Conservation (phyloP, 2,888 invertebrate species). For the Ichneumoninae sp. region DNA sequence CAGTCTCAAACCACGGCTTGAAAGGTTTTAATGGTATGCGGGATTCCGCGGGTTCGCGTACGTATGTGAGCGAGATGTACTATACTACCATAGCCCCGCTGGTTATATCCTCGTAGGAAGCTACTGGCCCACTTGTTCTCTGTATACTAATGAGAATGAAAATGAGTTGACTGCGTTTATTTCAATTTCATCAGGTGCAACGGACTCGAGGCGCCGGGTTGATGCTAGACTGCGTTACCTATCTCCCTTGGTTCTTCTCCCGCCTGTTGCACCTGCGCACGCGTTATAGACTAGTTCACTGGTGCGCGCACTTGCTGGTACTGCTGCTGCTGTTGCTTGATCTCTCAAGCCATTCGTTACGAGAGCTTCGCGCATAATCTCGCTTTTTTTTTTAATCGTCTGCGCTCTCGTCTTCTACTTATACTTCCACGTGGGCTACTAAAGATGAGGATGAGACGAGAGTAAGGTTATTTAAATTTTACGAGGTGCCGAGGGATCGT, state of each 20-base stretch:
- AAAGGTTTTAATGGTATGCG: constrained; percentile 81
- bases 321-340: constrained; percentile 13
- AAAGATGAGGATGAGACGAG: constrained; percentile 66
- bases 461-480: constrained; percentile 72
- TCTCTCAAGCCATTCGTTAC: constrained; percentile 58
- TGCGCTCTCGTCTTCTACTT: constrained; percentile 28
- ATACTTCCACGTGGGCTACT: constrained; percentile 62
- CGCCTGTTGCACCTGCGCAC: constrained; percentile 55
- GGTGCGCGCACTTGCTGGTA: constrained; percentile 45
- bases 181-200: constrained; percentile 82
- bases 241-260: constrained; percentile 38
- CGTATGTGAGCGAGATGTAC: constrained; percentile 65
- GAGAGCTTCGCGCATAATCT: constrained; percentile 49
- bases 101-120: constrained; percentile 75
- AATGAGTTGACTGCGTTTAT: constrained; percentile 83
- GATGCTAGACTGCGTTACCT: constrained; percentile 55
- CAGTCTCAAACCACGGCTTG: constrained; percentile 54
- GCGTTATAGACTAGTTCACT: constrained; percentile 59
- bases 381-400: constrained; percentile 17
- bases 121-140: constrained; percentile 82
- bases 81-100: constrained; percentile 29
- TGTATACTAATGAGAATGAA: constrained; percentile 83
- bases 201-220: constrained; percentile 62
- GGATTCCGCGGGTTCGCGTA: constrained; percentile 74
- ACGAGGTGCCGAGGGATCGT: constrained; percentile 69